Percentiles rank a stretch among this genome's conserved stretches.
Evolutionary conservation across 2,113 vertebrate genomes (phyloP).

Genomic region (Phalacrocorax carbo): DNA sequence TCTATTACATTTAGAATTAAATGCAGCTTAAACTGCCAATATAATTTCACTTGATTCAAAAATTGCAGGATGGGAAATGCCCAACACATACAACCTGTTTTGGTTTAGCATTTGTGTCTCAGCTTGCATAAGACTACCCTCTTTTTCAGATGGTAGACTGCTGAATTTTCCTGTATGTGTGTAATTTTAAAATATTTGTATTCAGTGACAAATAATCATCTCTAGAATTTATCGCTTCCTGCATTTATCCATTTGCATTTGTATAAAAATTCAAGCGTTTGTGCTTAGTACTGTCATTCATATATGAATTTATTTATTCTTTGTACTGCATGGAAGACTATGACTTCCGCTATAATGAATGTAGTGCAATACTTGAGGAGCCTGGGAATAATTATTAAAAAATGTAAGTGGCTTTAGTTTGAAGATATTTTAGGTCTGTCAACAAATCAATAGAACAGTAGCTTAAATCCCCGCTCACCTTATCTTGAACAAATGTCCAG

Average conservation of each 20-base stretch:
- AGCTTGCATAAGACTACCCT: background rate
- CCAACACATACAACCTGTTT: background rate
- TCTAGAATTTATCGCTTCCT: background rate
- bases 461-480: background rate
- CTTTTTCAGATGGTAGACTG: background rate
- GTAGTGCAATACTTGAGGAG: background rate
- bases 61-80: background rate
- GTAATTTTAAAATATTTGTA: background rate
- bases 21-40: background rate
- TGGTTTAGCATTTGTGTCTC: background rate
- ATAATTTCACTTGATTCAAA: background rate
- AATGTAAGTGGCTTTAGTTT: background rate
- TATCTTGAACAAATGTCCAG: background rate
- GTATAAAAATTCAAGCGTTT: background rate
- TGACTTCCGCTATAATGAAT: background rate
- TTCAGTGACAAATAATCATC: background rate
- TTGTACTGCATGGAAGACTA: background rate
- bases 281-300: background rate
- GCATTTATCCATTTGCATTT: background rate
- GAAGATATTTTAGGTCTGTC: background rate
- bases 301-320: background rate
- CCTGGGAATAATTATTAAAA: background rate
- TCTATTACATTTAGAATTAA: background rate
- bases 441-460: background rate
- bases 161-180: background rate